Conservation (phyloP, 2,888 invertebrate genomes). For the Craniophora ligustri region DNA sequence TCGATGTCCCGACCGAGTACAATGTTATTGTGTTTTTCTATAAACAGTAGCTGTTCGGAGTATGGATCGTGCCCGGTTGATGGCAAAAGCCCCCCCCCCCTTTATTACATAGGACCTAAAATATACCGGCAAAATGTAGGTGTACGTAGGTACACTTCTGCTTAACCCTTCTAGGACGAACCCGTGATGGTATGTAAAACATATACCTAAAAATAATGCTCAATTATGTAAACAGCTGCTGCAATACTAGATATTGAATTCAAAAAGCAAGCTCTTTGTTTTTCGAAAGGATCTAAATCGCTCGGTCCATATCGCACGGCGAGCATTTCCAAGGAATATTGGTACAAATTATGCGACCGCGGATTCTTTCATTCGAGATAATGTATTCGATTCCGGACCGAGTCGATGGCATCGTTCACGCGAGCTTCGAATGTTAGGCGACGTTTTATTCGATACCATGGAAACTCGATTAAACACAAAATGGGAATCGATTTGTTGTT, state of each 20-base stretch:
- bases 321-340: slow-evolving; percentile 61
- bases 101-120: no score
- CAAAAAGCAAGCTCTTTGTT: slow-evolving; percentile 40
- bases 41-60: no score
- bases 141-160: no score
- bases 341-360: slow-evolving; percentile 81
- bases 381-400: slow-evolving; percentile 79
- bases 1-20: no score
- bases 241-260: slow-evolving; percentile 24
- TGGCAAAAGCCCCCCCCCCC: no score
- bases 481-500: slow-evolving; percentile 32
- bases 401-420: slow-evolving; percentile 85
- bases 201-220: not conserved
- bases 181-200: no score
- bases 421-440: slow-evolving; percentile 75
- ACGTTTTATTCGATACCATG: slow-evolving; percentile 61
- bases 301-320: slow-evolving; percentile 50
- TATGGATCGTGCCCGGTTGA: no score
- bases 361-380: slow-evolving; percentile 77
- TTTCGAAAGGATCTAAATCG: slow-evolving; percentile 51
- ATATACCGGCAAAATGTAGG: no score
- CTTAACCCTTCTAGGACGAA: no score
- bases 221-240: not conserved
- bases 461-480: slow-evolving; percentile 52
- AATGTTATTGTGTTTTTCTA: no score